phyloP scores from a whole-genome alignment of 2,113 vertebrate genomes.

The Geococcyx californianus region DNA sequence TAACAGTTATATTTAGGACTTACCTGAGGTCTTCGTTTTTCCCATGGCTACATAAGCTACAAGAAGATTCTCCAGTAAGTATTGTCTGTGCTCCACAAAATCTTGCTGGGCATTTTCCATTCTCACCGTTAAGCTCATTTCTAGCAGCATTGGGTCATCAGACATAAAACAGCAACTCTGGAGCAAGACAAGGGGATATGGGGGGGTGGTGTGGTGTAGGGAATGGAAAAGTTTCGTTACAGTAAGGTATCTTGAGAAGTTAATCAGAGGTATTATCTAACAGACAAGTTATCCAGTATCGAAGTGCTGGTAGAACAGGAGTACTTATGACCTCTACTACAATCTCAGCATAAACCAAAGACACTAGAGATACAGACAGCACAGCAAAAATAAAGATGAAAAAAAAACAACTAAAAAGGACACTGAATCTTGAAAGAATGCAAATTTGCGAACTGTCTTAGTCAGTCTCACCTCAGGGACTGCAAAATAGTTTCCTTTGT shows the following conservation, averaged over 20 bases:
- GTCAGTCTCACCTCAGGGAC: conserved; percentile 62
- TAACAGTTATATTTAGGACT: conserved; percentile 10
- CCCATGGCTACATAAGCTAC: conserved; percentile 85
- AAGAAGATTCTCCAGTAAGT: conserved; percentile 92
- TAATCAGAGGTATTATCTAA: not conserved
- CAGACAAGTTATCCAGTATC: not conserved
- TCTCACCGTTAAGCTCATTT: conserved; percentile 88
- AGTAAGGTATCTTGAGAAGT: not conserved
- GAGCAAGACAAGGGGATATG: conserved; percentile 28
- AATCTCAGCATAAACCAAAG: conserved; percentile 27
- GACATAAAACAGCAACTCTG: conserved; percentile 89
- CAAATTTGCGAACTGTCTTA: conserved; percentile 47
- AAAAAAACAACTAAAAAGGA: conserved; percentile 36
- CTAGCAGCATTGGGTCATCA: conserved; percentile 81
- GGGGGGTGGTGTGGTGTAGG: not conserved
- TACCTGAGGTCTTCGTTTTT: conserved; percentile 74
- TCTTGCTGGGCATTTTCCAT: conserved; percentile 82
- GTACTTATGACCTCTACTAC: not conserved
- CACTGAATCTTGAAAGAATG: conserved; percentile 47
- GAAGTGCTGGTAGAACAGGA: not conserved
- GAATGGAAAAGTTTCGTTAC: not conserved
- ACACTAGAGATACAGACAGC: not conserved
- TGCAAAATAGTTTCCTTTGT: conserved; percentile 65
- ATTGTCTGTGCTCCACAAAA: conserved; percentile 91
- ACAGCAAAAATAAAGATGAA: conserved; percentile 21